Evolutionary conservation across 2,888 invertebrate genomes (phyloP).

Genomic region (Pocota personata): DNA sequence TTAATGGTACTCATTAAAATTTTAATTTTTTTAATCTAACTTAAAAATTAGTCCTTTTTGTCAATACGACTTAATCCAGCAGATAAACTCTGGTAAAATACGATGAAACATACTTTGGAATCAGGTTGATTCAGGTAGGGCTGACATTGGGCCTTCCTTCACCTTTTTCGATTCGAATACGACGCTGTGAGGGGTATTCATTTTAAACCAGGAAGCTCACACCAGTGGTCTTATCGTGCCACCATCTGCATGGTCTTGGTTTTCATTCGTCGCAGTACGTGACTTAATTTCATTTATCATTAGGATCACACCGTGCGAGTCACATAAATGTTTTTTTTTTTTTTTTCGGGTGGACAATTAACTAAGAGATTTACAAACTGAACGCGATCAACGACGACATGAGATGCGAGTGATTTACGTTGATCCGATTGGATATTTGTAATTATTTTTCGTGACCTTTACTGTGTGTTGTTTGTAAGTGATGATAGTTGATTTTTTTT

Average conservation of each 20-base stretch:
- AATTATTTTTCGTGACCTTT: conserved; percentile 59
- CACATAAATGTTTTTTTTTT: conserved; percentile 50
- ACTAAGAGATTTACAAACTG: conserved; percentile 58
- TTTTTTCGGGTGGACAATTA: conserved; percentile 43
- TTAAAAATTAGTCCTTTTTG: conserved; percentile 68
- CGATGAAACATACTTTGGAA: conserved; percentile 36
- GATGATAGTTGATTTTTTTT: conserved; percentile 17
- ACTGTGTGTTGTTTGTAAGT: neutral
- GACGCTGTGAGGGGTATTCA: conserved; percentile 9
- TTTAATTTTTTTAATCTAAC: conserved; percentile 48
- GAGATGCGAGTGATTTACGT: conserved; percentile 66
- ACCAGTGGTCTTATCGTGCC: conserved; percentile 27
- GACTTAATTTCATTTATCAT: conserved; percentile 73
- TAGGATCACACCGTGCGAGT: conserved; percentile 59
- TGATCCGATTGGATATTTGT: conserved; percentile 64
- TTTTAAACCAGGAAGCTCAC: conserved; percentile 60
- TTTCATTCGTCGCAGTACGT: conserved; percentile 55
- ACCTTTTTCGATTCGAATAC: neutral
- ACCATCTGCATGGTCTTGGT: conserved; percentile 40
- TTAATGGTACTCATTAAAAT: conserved; percentile 66
- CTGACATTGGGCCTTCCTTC: neutral
- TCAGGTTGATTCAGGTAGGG: conserved; percentile 29
- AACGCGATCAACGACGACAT: conserved; percentile 45
- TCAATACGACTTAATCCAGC: conserved; percentile 71
- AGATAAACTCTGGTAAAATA: conserved; percentile 56